A percentile compares a stretch with the other conserved stretches of the same genome.
Conservation (phyloP, 2,113 vertebrate genomes). For the Poeciliopsis occidentalis region DNA sequence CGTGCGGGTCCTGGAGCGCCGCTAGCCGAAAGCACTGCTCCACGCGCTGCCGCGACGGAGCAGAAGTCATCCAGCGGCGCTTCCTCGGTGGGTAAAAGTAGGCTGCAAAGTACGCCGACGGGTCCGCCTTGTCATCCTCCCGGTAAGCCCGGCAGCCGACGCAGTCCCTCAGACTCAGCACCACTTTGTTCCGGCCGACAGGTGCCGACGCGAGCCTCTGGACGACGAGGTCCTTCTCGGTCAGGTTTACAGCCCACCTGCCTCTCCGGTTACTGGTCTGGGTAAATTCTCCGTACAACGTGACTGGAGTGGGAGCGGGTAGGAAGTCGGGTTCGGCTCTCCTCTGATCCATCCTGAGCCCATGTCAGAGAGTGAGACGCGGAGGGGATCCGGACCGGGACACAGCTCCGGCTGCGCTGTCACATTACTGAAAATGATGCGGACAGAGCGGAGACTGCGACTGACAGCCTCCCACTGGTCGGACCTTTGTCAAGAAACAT, state of each 20-base stretch:
- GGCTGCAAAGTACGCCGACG: conserved; percentile 65
- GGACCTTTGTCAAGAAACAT: not conserved
- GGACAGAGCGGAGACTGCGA: conserved; percentile 40
- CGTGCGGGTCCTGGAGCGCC: conserved; percentile 56
- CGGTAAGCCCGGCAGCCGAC: conserved; percentile 72
- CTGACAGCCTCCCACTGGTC: conserved; percentile 30
- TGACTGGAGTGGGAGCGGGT: conserved; percentile 22
- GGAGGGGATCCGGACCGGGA: conserved; percentile 37
- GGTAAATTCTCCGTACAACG: conserved; percentile 75
- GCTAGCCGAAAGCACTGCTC: conserved; percentile 75
- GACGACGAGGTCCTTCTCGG: conserved; percentile 69
- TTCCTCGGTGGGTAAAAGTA: conserved; percentile 74
- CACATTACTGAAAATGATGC: conserved; percentile 31
- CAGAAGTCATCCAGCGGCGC: conserved; percentile 69
- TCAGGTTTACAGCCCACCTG: conserved; percentile 68
- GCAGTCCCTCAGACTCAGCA: conserved; percentile 74
- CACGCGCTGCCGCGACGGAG: conserved; percentile 64
- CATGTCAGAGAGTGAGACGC: conserved; percentile 14
- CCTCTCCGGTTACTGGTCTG: conserved; percentile 49
- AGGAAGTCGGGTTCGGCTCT: conserved; percentile 24
- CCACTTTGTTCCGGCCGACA: conserved; percentile 57
- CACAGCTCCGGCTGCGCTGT: conserved; percentile 14
- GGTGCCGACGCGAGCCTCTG: conserved; percentile 65
- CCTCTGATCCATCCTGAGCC: conserved; percentile 63
- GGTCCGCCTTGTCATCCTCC: conserved; percentile 52